Evolutionary conservation across 2,113 vertebrate genomes (phyloP).

Genomic region (Xenus cinereus): DNA sequence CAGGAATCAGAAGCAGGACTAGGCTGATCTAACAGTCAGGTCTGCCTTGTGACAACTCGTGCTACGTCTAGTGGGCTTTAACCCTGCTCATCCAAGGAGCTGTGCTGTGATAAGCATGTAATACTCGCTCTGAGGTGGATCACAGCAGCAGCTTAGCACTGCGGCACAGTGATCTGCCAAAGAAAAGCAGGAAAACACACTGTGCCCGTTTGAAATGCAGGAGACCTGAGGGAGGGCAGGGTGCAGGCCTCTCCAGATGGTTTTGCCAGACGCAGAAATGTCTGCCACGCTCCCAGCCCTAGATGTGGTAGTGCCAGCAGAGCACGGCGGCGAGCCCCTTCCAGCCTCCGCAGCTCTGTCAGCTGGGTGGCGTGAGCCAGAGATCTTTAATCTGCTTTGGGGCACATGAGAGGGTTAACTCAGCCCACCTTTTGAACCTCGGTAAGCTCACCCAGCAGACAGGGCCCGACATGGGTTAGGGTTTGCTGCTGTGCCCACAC

Average conservation of each 20-base stretch:
- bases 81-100: neutral
- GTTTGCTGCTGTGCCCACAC: neutral
- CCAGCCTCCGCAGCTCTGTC: neutral
- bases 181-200: neutral
- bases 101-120: neutral
- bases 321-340: neutral
- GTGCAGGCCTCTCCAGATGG: neutral
- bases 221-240: neutral
- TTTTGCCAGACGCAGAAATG: neutral
- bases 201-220: neutral
- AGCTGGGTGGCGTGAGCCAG: neutral
- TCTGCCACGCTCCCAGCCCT: rapidly evolving
- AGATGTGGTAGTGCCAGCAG: neutral
- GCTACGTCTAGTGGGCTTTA: neutral
- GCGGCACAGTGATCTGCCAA: neutral
- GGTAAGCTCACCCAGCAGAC: neutral
- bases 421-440: neutral
- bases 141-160: neutral
- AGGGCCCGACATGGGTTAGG: neutral
- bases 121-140: neutral
- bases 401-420: neutral
- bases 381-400: conserved; percentile 2
- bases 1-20: neutral
- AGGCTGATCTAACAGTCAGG: neutral
- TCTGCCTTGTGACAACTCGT: neutral